Evolutionary conservation across 2,888 invertebrate genomes (phyloP).

Genomic region (Polyommatus iphigenia): DNA sequence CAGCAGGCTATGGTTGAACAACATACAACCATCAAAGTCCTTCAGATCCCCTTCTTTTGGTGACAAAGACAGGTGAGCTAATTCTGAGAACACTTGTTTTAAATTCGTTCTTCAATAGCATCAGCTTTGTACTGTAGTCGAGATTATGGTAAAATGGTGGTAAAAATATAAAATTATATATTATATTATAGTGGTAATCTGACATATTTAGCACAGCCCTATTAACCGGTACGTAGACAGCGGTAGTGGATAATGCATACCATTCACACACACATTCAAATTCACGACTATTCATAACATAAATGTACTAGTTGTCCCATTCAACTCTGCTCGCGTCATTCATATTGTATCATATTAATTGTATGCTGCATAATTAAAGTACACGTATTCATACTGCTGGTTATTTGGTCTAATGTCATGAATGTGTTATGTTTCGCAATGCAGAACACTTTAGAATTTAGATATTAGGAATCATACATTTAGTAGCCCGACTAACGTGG

Average conservation of each 20-base stretch:
- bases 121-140: background rate
- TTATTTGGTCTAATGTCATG: background rate
- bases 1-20: no score
- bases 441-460: background rate
- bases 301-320: conserved; percentile 17
- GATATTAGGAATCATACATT: background rate
- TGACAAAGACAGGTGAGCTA: no score
- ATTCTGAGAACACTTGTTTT: no score
- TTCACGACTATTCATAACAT: conserved; percentile 12
- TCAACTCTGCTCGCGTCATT: conserved; percentile 12
- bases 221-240: conserved; percentile 38
- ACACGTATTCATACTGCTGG: background rate
- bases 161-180: background rate
- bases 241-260: conserved; percentile 41
- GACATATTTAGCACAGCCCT: conserved; percentile 34
- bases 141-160: no score
- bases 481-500: background rate
- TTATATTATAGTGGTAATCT: background rate
- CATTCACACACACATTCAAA: conserved; percentile 39
- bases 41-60: no score
- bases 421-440: conserved; percentile 1
- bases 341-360: conserved; percentile 15
- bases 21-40: no score
- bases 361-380: conserved; percentile 8
- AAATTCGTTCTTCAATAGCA: no score